A percentile compares a stretch with the other conserved stretches of the same genome.
Evolutionary conservation across 2,797 vertebrate genomes (phyloP).

Genomic region (Scomberomorus guttatus): DNA sequence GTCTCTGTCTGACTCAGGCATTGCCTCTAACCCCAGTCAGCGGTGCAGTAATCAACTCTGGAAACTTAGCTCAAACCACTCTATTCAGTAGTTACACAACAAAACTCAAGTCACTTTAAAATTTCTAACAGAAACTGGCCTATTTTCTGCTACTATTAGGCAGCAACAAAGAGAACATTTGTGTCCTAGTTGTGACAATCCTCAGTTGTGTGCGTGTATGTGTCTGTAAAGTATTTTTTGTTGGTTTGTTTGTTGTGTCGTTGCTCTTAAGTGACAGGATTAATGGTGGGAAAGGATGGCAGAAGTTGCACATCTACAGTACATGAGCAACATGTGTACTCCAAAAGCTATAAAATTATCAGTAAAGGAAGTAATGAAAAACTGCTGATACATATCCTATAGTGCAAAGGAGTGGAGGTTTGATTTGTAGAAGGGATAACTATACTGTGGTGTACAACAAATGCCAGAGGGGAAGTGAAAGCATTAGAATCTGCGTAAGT

Average conservation of each 20-base stretch:
- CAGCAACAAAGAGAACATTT: conserved; percentile 7
- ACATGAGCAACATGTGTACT: neutral
- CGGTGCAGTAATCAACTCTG: conserved; percentile 32
- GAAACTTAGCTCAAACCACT: conserved; percentile 27
- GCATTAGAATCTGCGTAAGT: conserved; percentile 33
- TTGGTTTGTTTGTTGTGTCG: neutral
- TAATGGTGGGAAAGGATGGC: neutral
- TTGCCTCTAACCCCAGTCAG: conserved; percentile 19
- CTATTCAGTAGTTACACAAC: conserved; percentile 23
- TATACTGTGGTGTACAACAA: conserved; percentile 5
- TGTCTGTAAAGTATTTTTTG: conserved; percentile 8
- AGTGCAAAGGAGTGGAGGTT: conserved; percentile 3
- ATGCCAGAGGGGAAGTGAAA: conserved; percentile 20
- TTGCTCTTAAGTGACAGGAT: neutral
- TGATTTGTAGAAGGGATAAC: conserved; percentile 5
- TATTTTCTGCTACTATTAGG: conserved; percentile 32
- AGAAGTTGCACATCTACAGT: neutral
- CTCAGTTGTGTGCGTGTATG: neutral
- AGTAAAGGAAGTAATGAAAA: conserved; percentile 13
- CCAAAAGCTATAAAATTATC: neutral
- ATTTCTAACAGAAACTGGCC: conserved; percentile 16
- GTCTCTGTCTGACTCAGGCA: conserved; percentile 1
- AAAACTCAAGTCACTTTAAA: conserved; percentile 35
- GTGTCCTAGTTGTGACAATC: conserved; percentile 11
- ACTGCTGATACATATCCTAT: neutral